Percentiles rank a stretch among this genome's conserved stretches.
Conservation (phyloP, 2,888 invertebrate species). For the Griposia aprilina region DNA sequence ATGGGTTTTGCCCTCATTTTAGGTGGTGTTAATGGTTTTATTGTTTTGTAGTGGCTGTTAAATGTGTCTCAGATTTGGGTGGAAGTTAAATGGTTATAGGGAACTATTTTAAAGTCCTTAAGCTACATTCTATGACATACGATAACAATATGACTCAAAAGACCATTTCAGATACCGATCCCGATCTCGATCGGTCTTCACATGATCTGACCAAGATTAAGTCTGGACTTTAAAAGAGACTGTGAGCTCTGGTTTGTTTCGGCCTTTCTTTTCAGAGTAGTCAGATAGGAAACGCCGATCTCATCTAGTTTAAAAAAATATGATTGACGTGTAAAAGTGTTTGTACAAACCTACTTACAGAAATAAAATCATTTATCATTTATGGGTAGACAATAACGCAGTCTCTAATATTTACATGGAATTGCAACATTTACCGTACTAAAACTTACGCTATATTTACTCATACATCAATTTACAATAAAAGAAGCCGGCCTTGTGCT, state of each 20-base stretch:
- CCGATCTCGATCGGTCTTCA: too few relatives aligned
- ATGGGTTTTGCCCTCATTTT: slow-evolving; percentile 8
- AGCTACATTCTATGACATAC: background rate
- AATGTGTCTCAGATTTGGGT: background rate
- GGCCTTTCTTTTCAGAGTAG: too few relatives aligned
- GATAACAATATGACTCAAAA: background rate
- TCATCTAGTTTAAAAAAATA: too few relatives aligned
- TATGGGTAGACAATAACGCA: background rate
- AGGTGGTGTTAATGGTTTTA: slow-evolving; percentile 16
- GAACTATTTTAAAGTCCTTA: background rate
- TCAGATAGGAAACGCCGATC: too few relatives aligned
- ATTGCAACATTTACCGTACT: background rate
- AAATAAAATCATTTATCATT: too few relatives aligned
- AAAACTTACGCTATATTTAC: background rate
- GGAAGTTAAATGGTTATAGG: background rate
- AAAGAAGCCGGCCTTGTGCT: background rate
- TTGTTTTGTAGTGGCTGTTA: background rate
- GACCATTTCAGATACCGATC: too few relatives aligned
- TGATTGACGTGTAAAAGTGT: too few relatives aligned
- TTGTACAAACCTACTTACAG: too few relatives aligned
- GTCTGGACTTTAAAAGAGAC: too few relatives aligned
- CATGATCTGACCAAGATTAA: too few relatives aligned
- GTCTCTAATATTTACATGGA: background rate
- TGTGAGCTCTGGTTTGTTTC: too few relatives aligned
- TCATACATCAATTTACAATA: background rate